phyloP scores from a whole-genome alignment of 2,797 vertebrate species.

The Schizopygopsis malacanthus region DNA sequence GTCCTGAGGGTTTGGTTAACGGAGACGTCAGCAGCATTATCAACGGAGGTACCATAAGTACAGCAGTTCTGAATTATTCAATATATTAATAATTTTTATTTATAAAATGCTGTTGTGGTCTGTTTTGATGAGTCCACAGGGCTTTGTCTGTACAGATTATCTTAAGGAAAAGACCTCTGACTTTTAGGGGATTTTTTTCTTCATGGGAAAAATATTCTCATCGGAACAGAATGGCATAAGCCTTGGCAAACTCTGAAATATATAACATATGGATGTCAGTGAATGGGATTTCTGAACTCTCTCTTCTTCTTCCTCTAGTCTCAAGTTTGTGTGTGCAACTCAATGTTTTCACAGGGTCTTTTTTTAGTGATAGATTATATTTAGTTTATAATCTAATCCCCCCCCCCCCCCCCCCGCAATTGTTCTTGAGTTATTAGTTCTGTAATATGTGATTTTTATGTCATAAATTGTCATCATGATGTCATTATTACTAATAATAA shows the following conservation, averaged over 20 bases:
- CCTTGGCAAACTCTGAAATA: conserved; percentile 9
- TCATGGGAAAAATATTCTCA: conserved; percentile 37
- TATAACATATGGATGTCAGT: neutral
- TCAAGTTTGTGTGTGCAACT: neutral
- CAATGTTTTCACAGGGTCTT: neutral
- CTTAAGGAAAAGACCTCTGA: conserved; percentile 13
- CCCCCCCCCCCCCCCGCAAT: no score
- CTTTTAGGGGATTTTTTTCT: conserved; percentile 33
- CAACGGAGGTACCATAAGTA: conserved; percentile 85
- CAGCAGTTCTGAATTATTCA: neutral
- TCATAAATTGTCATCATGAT: no score
- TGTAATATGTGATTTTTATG: neutral
- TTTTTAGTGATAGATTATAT: neutral
- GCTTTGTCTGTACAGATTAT: conserved; percentile 9
- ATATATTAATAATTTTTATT: conserved; percentile 3
- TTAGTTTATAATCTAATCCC: no score
- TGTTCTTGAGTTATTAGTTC: neutral
- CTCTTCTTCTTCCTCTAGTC: neutral
- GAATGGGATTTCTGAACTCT: neutral
- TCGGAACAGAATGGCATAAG: conserved; percentile 11
- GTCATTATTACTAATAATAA: neutral
- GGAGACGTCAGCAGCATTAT: conserved; percentile 85
- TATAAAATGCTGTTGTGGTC: neutral
- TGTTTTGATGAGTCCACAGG: conserved; percentile 15
- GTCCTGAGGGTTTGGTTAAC: conserved; percentile 71